Evolutionary conservation across 1,140 invertebrate genomes (phyloP).

Genomic region (Camponotus floridanus): DNA sequence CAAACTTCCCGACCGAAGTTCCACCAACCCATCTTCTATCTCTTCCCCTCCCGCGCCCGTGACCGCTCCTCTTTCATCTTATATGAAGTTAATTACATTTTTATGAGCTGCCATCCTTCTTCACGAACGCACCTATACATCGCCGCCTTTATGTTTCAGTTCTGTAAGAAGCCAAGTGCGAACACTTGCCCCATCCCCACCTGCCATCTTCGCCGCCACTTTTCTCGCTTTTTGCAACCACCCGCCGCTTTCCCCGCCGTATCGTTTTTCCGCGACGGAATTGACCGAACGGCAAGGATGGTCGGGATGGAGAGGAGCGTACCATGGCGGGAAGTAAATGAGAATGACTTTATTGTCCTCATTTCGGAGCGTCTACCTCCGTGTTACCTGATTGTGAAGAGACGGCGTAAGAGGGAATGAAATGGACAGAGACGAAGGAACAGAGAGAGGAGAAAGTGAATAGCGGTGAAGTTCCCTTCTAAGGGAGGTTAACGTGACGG

Average conservation of each 20-base stretch:
- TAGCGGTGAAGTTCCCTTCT: slow-evolving; percentile 31
- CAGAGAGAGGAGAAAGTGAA: slow-evolving; percentile 9
- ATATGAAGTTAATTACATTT: slow-evolving; percentile 79
- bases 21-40: no score
- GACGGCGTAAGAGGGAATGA: slow-evolving; percentile 12
- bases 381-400: slow-evolving; percentile 58
- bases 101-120: slow-evolving; percentile 74
- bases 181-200: slow-evolving; percentile 38
- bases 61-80: slow-evolving; percentile 72
- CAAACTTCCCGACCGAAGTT: slow-evolving; percentile 3
- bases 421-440: background rate
- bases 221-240: slow-evolving; percentile 31
- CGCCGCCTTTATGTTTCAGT: slow-evolving; percentile 60
- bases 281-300: slow-evolving; percentile 25
- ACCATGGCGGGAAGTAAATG: slow-evolving; percentile 62
- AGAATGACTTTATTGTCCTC: slow-evolving; percentile 72
- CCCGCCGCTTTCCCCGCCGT: slow-evolving; percentile 32
- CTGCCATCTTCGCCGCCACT: slow-evolving; percentile 25
- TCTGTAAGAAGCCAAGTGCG: slow-evolving; percentile 59
- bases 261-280: slow-evolving; percentile 57
- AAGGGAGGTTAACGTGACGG: slow-evolving; percentile 41
- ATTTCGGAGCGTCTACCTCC: slow-evolving; percentile 59
- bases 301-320: background rate
- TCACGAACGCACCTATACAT: slow-evolving; percentile 55
- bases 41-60: background rate